Conservation (phyloP, 2,888 invertebrate genomes). For the Sarcophaga subvicina region DNA sequence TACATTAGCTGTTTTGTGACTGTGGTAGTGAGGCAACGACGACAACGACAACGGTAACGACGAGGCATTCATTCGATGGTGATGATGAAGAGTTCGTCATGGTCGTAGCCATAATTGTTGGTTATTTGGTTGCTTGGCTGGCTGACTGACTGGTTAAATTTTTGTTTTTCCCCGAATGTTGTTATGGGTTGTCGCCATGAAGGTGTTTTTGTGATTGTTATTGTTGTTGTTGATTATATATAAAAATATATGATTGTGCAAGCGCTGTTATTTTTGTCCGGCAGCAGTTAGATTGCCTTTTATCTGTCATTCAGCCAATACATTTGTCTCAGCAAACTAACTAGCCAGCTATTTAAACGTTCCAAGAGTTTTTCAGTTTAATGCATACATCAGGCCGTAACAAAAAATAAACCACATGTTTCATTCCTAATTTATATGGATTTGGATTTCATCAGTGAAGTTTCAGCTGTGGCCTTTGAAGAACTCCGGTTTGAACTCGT, state of each 20-base stretch:
- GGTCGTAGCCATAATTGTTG: conserved; percentile 55
- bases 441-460: conserved; percentile 35
- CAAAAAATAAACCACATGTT: conserved; percentile 47
- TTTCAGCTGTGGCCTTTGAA: conserved; percentile 13
- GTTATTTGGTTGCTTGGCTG: conserved; percentile 54
- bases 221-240: conserved; percentile 51
- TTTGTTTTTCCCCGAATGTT: conserved; percentile 33
- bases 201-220: conserved; percentile 41
- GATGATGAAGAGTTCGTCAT: conserved; percentile 56
- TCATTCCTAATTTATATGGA: conserved; percentile 43
- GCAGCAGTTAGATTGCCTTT: neutral
- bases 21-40: conserved; percentile 44
- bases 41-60: conserved; percentile 1
- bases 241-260: conserved; percentile 67
- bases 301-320: conserved; percentile 34
- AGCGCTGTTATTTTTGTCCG: conserved; percentile 39
- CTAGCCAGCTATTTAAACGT: neutral
- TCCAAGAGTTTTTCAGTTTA: neutral
- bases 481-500: conserved; percentile 58
- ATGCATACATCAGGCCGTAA: neutral
- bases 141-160: conserved; percentile 32
- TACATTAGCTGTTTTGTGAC: conserved; percentile 16
- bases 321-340: neutral
- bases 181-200: conserved; percentile 43
- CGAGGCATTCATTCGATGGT: conserved; percentile 33